Base-by-base conservation (phyloP, 2,797 vertebrate genomes). In the Cyprinodon diabolis region DNA sequence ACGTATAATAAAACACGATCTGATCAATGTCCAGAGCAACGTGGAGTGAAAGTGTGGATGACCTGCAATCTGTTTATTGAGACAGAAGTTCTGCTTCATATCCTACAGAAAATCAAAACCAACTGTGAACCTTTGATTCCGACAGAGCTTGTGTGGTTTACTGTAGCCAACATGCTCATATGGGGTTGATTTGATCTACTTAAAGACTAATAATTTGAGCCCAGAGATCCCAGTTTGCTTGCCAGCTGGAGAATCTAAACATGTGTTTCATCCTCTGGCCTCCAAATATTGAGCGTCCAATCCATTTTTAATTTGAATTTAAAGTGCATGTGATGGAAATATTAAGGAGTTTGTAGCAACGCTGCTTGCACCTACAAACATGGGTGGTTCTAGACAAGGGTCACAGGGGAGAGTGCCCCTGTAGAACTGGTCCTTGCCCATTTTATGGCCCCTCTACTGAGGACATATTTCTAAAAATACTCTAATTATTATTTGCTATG, bases 1-100 rank as follows among this genome's bases (percentile, higher is more conserved):
- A 30, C 74, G 72, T 66, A n/a, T 71, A 63, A 77, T 84, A 72
- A 80, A 81, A 75, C 63, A 47, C 40, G 25, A 84, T 81, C 72
- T 14, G 84, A 72, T 74, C 84, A 87, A 86, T 69, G 87, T 91
- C 74, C 85, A 86, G 13, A n/a, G 45, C 74, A 78, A 74, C 76
- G 72, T 83, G 75, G 69, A 37, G 54, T 23, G 7, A n/a, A 55
- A 35, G 51, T 54, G 6, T 8, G 23, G 15, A 40, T n/a, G 17
- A 51, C 37, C 67, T 19, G 12, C 30, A 14, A 0, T 35, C n/a
- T 52, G n/a, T 30, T 69, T 56, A 8, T 47, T 13, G 62, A 47
- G 62, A 66, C 62, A 66, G 62, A n/a, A 23, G 43, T 66, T 66
- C 62, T 66, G 43, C 4, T 47, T 47, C 25, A 47, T 21, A 45